These are phyloP conservation scores for Meteorus sp. DNA, from an alignment of 1,140 invertebrate genomes.

Conservation along the genomic window DNA sequence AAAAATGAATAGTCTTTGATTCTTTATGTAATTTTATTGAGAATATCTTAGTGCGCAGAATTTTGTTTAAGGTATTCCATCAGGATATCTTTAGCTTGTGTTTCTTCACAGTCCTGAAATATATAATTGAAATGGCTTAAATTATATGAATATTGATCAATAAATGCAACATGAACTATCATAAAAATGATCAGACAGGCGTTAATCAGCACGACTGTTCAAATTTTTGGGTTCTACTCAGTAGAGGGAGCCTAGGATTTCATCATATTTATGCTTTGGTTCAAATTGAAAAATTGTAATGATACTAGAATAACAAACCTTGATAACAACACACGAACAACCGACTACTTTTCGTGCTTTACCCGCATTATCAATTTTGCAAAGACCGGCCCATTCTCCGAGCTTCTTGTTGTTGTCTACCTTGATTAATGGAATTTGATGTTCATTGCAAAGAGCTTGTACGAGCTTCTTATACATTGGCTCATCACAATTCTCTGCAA, in stretches of 20 bases:
- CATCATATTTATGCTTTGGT: conserved; percentile 44
- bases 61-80: conserved; percentile 84
- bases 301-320: conserved; percentile 61
- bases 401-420: conserved; percentile 99
- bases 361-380: conserved; percentile 98
- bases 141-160: conserved; percentile 26
- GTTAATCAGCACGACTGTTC: conserved; percentile 47
- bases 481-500: conserved; percentile 98
- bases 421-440: conserved; percentile 95
- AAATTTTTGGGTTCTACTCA: conserved; percentile 55
- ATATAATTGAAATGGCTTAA: conserved; percentile 27
- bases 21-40: conserved; percentile 49
- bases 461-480: conserved; percentile 96
- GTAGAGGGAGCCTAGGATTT: conserved; percentile 57
- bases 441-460: conserved; percentile 97
- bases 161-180: conserved; percentile 6
- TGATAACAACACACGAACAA: conserved; percentile 97
- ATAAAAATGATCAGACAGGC: conserved; percentile 52
- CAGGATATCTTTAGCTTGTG: conserved; percentile 88
- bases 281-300: conserved; percentile 17
- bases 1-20: conserved; percentile 27
- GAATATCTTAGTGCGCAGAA: conserved; percentile 52
- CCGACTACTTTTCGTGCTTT: conserved; percentile 98
- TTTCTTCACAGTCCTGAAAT: conserved; percentile 92
- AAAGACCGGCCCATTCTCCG: conserved; percentile 98